These are phyloP conservation scores for Barnardius zonarius DNA, from an alignment of 2,113 vertebrate genomes.

Conservation along the genomic window DNA sequence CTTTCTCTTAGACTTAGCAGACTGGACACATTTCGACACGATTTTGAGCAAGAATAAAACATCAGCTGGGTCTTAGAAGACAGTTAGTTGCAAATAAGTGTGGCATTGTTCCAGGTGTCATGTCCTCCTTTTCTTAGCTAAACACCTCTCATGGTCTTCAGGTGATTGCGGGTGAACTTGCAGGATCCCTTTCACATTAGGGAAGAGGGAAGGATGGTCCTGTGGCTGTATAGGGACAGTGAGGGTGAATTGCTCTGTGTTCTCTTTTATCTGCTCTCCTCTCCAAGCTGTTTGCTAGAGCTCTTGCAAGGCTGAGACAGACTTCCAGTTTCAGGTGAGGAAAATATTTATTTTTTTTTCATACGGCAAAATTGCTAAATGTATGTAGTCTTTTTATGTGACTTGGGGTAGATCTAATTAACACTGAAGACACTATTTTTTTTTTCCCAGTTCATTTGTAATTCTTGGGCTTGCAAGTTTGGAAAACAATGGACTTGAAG, in stretches of 20 bases:
- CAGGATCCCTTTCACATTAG: not conserved
- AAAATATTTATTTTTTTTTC: not conserved
- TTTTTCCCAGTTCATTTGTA: not conserved
- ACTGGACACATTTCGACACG: fast-evolving
- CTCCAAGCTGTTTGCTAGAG: not conserved
- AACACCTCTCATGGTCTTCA: not conserved
- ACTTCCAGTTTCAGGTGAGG: not conserved
- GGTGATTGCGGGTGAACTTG: fast-evolving
- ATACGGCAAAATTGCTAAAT: not conserved
- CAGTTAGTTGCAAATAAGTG: fast-evolving
- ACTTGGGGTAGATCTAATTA: not conserved
- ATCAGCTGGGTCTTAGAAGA: not conserved
- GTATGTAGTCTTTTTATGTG: not conserved
- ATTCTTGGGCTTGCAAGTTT: not conserved
- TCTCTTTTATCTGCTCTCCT: not conserved
- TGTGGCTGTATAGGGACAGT: not conserved
- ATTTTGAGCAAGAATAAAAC: not conserved
- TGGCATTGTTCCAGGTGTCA: not conserved
- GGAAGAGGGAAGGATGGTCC: not conserved
- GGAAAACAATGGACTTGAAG: not conserved
- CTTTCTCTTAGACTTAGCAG: not conserved
- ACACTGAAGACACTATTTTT: not conserved
- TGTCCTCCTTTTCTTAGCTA: not conserved
- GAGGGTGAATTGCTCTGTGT: not conserved
- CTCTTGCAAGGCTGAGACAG: not conserved